A percentile compares a stretch with the other conserved stretches of the same genome.
These are phyloP conservation scores for Sericinus montela DNA, from an alignment of 2,888 invertebrate species.

Conservation along the genomic window DNA sequence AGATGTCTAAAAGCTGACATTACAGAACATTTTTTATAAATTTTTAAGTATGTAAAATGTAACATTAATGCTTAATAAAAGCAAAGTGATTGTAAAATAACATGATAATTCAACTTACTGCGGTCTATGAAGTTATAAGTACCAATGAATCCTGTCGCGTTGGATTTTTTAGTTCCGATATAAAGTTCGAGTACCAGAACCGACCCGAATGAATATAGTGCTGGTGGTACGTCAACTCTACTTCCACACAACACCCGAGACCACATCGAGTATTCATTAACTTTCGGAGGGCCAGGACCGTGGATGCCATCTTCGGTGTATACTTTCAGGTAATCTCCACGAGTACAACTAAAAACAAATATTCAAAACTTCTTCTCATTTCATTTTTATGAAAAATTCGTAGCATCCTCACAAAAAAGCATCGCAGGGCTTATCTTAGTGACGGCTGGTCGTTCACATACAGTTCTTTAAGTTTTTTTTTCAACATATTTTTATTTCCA, in stretches of 20 bases:
- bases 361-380: neutral
- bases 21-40: no score
- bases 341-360: conserved; percentile 81
- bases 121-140: conserved; percentile 88
- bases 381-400: no score
- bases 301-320: conserved; percentile 88
- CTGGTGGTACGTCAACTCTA: conserved; percentile 83
- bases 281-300: conserved; percentile 82
- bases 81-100: neutral
- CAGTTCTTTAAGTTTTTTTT: no score
- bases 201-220: conserved; percentile 86
- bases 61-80: no score
- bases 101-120: conserved; percentile 76
- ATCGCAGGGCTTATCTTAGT: no score
- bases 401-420: no score
- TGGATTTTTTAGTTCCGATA: conserved; percentile 68
- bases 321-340: conserved; percentile 87
- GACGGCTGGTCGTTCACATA: no score
- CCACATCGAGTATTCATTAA: conserved; percentile 89
- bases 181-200: conserved; percentile 87
- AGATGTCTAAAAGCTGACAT: no score
- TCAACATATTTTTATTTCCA: no score
- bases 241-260: conserved; percentile 85
- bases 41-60: neutral
- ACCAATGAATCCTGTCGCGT: conserved; percentile 85